Evolutionary conservation across 2,797 vertebrate species (phyloP).

Genomic region (Galago senegalensis): DNA sequence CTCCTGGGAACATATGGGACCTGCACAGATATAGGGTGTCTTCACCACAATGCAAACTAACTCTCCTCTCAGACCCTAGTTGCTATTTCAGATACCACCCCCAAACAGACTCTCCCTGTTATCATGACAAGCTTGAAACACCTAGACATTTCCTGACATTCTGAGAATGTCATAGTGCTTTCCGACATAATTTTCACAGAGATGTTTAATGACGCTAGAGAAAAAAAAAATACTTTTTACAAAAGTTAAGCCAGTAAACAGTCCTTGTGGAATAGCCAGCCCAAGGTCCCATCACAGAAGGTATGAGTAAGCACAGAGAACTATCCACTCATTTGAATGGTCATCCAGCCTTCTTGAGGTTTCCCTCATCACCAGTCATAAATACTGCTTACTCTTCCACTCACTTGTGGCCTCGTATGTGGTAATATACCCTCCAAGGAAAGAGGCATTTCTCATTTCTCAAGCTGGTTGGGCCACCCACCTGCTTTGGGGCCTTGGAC

Average conservation of each 20-base stretch:
- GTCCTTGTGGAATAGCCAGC: slow-evolving; percentile 15
- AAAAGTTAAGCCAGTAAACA: slow-evolving; percentile 11
- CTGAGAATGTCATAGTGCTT: slow-evolving; percentile 21
- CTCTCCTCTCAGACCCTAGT: background rate
- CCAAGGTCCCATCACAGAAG: background rate
- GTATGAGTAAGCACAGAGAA: slow-evolving; percentile 59
- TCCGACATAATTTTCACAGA: slow-evolving; percentile 19
- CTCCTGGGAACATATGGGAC: background rate
- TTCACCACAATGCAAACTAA: background rate
- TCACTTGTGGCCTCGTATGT: slow-evolving; percentile 56
- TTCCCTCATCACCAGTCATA: slow-evolving; percentile 55
- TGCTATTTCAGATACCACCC: background rate
- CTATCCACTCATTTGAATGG: background rate
- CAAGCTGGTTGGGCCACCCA: slow-evolving; percentile 66
- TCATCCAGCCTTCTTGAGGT: slow-evolving; percentile 60
- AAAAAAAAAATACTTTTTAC: slow-evolving; percentile 11
- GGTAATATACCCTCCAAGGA: slow-evolving; percentile 9
- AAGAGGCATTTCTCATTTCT: slow-evolving; percentile 62
- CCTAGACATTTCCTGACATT: slow-evolving; percentile 31
- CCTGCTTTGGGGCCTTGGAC: slow-evolving; percentile 63
- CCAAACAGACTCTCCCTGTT: background rate
- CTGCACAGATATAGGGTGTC: background rate
- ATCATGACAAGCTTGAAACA: slow-evolving; percentile 1
- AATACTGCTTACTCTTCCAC: slow-evolving; percentile 65
- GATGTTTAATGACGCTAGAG: background rate